Evolutionary conservation across 2,113 vertebrate genomes (phyloP), one percentile per base, ranked within the genome.

Genomic region (Larimichthys polyactis): DNA sequence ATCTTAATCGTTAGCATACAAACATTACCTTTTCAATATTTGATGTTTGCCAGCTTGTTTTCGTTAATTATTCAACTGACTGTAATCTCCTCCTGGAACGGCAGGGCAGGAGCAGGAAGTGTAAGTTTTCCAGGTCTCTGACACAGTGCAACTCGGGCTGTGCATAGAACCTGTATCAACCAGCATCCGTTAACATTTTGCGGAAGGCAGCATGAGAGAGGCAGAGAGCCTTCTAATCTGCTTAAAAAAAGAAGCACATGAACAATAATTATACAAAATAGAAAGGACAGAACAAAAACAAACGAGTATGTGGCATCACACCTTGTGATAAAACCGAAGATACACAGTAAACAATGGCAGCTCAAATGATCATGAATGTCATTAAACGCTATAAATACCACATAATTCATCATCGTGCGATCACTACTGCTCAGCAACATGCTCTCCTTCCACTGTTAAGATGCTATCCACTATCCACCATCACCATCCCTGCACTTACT

Each of bases 1-100:
- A 73, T 93, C 85, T 91, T 90, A 93, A 94, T 93, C 78, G 90
- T 92, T 83, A 88, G 90, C 91, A 91, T 93, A 91, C 91, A 95
- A 93, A 94, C 93, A 93, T 93, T 82, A 89, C 88, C 91, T 89
- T 85, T 85, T 94, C 85, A 95, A 95, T 95, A 94, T 95, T 94
- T 95, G 82, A 95, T 95, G 90, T 80, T 90, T 90, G 90, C 88
- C 91, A 91, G 92, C 93, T 94, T 95, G 93, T 95, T 95, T 94
- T 93, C 86, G 89, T 95, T 92, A 95, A 96, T 95, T 94, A 95
- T 94, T 95, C 88, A 95, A 87, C 62, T 80, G 24, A 80, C 88
- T 93, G 92, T 93, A 93, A 94, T 91, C 84, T 94, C 88, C 90
- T 88, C 92, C 89, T 82, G 91, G 85, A 89, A 79, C 65, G 59